Evolutionary conservation across 2,797 vertebrate genomes (phyloP).

Genomic region (Spheniscus humboldti): DNA sequence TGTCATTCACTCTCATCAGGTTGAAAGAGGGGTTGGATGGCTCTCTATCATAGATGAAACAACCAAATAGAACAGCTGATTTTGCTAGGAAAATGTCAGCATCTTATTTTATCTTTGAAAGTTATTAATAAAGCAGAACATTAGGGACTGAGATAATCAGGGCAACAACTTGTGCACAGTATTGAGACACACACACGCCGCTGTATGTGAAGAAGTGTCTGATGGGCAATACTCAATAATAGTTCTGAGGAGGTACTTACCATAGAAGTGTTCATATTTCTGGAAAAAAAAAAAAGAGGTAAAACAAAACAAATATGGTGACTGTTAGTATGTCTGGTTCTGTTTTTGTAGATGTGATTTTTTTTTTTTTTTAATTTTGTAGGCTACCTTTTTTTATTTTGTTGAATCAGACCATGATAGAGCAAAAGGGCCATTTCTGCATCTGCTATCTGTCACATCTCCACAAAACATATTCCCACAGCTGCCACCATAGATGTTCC

Average conservation of each 20-base stretch:
- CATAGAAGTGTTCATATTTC: not conserved
- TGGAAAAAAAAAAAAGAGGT: not conserved
- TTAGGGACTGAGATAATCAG: not conserved
- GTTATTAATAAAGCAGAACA: not conserved
- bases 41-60: not conserved
- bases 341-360: not conserved
- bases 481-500: not conserved
- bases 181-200: not conserved
- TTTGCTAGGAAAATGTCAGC: not conserved
- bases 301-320: not conserved
- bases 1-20: not conserved
- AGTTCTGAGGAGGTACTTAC: not conserved
- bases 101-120: not conserved
- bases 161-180: not conserved
- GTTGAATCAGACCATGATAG: not conserved
- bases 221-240: not conserved
- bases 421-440: not conserved
- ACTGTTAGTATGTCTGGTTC: not conserved
- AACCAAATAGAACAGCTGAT: not conserved
- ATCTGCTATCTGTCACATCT: slow-evolving; percentile 24
- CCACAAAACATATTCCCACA: slow-evolving; percentile 5
- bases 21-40: not conserved
- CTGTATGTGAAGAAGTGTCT: not conserved
- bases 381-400: not conserved
- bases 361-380: not conserved